Conservation (phyloP, 2,888 invertebrate species). For the Palloptera scutellata region DNA sequence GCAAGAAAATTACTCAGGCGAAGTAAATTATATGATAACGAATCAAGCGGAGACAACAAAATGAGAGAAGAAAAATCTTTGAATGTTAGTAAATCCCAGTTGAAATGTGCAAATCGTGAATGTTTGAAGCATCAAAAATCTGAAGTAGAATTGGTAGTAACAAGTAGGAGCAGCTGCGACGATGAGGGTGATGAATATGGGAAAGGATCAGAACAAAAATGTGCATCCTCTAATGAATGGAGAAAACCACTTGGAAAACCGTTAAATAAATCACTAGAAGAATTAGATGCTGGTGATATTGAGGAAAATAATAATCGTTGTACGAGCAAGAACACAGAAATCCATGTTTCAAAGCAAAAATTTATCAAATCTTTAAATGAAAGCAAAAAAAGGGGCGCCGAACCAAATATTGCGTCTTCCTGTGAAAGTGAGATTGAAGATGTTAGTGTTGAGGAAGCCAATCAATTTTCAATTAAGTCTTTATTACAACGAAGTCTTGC, state of each 20-base stretch:
- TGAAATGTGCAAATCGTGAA: no score
- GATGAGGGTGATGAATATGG: constrained; percentile 6
- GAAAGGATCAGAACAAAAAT: no score
- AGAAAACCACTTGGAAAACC: no score
- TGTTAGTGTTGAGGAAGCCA: neutral
- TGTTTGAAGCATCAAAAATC: no score
- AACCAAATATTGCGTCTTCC: neutral
- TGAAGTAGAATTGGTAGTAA: neutral
- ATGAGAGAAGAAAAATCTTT: no score
- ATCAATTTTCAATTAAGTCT: neutral
- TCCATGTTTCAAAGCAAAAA: constrained; percentile 9
- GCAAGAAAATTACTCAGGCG: no score
- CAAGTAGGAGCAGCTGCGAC: neutral
- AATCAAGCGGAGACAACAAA: no score
- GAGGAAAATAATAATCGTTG: constrained; percentile 2
- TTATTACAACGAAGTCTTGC: constrained; percentile 9
- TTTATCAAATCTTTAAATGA: constrained; percentile 11
- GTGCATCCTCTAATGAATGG: no score
- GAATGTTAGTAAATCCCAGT: no score
- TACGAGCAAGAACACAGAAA: constrained; percentile 7
- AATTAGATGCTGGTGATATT: constrained; percentile 4
- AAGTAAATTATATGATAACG: no score
- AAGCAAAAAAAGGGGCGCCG: constrained; percentile 2
- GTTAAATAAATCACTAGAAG: no score
- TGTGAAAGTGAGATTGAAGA: neutral